Evolutionary conservation across 2,797 vertebrate species (phyloP).

Genomic region (Gymnocypris eckloni): DNA sequence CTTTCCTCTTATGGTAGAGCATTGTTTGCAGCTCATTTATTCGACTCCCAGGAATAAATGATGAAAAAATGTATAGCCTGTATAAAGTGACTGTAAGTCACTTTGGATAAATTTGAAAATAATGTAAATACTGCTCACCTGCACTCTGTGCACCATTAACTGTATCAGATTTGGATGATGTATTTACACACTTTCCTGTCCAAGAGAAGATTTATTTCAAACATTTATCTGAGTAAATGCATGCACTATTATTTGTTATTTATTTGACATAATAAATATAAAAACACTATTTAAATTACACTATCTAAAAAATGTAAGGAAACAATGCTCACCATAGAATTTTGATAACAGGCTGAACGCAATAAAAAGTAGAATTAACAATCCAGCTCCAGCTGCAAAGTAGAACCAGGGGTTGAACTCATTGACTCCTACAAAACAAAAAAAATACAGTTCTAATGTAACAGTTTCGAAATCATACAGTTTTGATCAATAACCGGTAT

Average conservation of each 20-base stretch:
- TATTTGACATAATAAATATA: neutral
- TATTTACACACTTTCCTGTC: constrained; percentile 36
- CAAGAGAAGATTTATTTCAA: constrained; percentile 29
- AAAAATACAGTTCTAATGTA: neutral
- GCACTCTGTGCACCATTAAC: constrained; percentile 27
- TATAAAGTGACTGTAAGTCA: too few species aligned
- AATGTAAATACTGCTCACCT: constrained; percentile 30
- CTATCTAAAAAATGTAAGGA: neutral
- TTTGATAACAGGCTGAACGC: constrained; percentile 26
- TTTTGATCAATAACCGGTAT: neutral
- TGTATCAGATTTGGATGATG: constrained; percentile 20
- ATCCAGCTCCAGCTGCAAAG: constrained; percentile 42
- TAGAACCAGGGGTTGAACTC: constrained; percentile 46
- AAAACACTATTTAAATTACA: neutral
- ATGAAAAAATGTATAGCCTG: too few species aligned
- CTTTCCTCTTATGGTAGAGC: too few species aligned
- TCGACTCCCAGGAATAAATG: too few species aligned
- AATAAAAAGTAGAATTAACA: constrained; percentile 50
- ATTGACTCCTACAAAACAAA: neutral
- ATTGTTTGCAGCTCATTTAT: too few species aligned
- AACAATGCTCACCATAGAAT: constrained; percentile 43
- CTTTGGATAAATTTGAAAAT: too few species aligned
- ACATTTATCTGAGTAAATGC: neutral
- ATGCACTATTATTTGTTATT: neutral
- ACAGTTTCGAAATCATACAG: neutral